Percentiles rank a stretch among this genome's conserved stretches.
These are phyloP conservation scores for Peromyscus eremicus DNA, from an alignment of 2,797 vertebrate species.

Conservation along the genomic window DNA sequence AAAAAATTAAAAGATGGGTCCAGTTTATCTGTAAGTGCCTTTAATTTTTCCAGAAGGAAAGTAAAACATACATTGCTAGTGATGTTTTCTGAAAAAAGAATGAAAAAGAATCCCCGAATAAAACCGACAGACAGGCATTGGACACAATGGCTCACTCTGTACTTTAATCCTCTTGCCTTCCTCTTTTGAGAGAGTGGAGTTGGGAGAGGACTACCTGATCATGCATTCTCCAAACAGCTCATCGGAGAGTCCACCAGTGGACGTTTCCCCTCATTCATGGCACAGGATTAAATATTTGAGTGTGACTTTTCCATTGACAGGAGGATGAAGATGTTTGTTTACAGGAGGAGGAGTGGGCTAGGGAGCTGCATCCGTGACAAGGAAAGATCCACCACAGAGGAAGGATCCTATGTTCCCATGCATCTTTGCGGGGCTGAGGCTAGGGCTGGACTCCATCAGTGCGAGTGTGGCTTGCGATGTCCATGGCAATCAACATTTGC, in stretches of 20 bases:
- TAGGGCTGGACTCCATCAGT: not conserved
- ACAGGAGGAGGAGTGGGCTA: not conserved
- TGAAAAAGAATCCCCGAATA: conserved; percentile 65
- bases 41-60: conserved; percentile 76
- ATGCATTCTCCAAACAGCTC: conserved; percentile 82
- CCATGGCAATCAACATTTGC: conserved; percentile 82
- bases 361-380: not conserved
- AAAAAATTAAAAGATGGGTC: not conserved
- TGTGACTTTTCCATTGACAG: conserved; percentile 81
- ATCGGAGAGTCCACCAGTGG: conserved; percentile 82
- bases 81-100: conserved; percentile 69
- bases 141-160: not conserved
- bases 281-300: conserved; percentile 84
- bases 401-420: not conserved
- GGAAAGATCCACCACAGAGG: not conserved
- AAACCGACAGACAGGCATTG: conserved; percentile 78
- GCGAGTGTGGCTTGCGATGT: not conserved
- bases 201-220: conserved; percentile 80
- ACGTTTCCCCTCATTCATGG: conserved; percentile 63
- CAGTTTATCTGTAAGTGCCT: conserved; percentile 62
- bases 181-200: conserved; percentile 75
- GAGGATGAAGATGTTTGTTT: conserved; percentile 46
- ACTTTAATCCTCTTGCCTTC: conserved; percentile 86
- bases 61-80: conserved; percentile 67
- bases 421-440: rapidly evolving